Percentiles rank a stretch among this genome's conserved stretches.
phyloP scores from a whole-genome alignment of 2,797 vertebrate genomes.

The Pagetopsis macropterus region DNA sequence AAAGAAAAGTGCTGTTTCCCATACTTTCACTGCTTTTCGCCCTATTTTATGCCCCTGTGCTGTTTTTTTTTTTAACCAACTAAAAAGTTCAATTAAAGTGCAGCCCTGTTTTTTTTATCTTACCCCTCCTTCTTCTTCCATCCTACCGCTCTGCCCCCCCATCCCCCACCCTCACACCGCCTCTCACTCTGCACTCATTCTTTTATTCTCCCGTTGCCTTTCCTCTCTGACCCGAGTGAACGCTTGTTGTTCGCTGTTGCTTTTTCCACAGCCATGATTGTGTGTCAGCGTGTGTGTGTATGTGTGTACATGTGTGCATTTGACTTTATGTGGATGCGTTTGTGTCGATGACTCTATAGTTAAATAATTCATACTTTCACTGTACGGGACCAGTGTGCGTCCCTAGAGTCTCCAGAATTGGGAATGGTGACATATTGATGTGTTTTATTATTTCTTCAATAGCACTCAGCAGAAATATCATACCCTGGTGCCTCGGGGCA shows the following conservation, averaged over 20 bases:
- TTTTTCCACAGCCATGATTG: slow-evolving; percentile 51
- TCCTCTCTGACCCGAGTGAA: slow-evolving; percentile 68
- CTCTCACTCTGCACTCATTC: slow-evolving; percentile 84
- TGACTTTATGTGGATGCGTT: slow-evolving; percentile 44
- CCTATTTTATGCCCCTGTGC: slow-evolving; percentile 54
- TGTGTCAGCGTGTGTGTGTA: not conserved
- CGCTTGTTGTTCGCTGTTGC: slow-evolving; percentile 67
- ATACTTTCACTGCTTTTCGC: slow-evolving; percentile 59
- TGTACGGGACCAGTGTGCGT: slow-evolving; percentile 18
- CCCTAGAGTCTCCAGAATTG: slow-evolving; percentile 6
- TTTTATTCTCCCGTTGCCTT: slow-evolving; percentile 73
- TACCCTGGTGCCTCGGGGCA: slow-evolving; percentile 15
- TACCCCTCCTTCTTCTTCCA: slow-evolving; percentile 27
- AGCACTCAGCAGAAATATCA: not conserved
- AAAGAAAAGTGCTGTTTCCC: slow-evolving; percentile 72
- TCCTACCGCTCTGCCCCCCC: slow-evolving; percentile 45
- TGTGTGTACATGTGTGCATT: slow-evolving; percentile 12
- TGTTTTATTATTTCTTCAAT: slow-evolving; percentile 18
- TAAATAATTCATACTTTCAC: slow-evolving; percentile 40
- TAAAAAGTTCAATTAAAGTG: slow-evolving; percentile 76
- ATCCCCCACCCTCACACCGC: slow-evolving; percentile 62
- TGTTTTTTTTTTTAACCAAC: slow-evolving; percentile 35
- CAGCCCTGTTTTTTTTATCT: slow-evolving; percentile 55
- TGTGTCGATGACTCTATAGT: slow-evolving; percentile 37
- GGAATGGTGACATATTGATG: slow-evolving; percentile 12